These are phyloP conservation scores for Corydoras sp. DNA, from an alignment of 2,113 vertebrate species.

Conservation along the genomic window DNA sequence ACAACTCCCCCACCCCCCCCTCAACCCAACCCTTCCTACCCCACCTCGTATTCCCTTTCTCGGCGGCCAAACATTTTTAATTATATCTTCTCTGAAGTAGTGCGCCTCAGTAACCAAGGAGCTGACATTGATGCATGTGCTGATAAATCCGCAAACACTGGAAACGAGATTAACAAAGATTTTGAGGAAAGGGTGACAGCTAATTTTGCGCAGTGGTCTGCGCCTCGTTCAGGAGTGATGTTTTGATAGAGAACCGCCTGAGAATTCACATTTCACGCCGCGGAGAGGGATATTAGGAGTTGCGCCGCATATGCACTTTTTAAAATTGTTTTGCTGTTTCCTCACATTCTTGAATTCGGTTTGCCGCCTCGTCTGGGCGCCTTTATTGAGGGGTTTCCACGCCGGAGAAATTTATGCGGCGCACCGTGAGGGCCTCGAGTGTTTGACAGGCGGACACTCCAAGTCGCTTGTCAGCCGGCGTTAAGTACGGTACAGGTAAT, in stretches of 20 bases:
- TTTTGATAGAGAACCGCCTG: conserved; percentile 95
- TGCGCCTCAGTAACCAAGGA: conserved; percentile 98
- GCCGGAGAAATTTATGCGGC: conserved; percentile 21
- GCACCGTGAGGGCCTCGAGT: conserved; percentile 16
- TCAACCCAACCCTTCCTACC: conserved; percentile 23
- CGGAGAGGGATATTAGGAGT: conserved; percentile 50
- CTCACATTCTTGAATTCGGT: conserved; percentile 30
- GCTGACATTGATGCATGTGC: conserved; percentile 99
- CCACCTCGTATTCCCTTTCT: conserved; percentile 41
- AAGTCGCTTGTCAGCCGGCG: conserved; percentile 19
- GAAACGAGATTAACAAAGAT: conserved; percentile 99
- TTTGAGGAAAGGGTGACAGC: conserved; percentile 99
- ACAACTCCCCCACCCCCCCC: conserved; percentile 40
- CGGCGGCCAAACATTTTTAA: conserved; percentile 99
- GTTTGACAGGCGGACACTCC: conserved; percentile 22
- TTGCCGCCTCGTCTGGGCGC: conserved; percentile 24
- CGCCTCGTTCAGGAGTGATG: conserved; percentile 88
- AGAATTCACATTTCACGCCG: conserved; percentile 68
- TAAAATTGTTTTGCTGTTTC: conserved; percentile 54
- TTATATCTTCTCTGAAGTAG: conserved; percentile 99
- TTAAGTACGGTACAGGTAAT: conserved; percentile 18
- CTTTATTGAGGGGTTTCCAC: conserved; percentile 23
- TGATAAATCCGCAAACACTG: conserved; percentile 99
- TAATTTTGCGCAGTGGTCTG: conserved; percentile 98
- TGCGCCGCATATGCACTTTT: conserved; percentile 68